Evolutionary conservation across 2,113 vertebrate genomes (phyloP), one percentile per base, ranked within the genome.

Genomic region (Calypte anna): DNA sequence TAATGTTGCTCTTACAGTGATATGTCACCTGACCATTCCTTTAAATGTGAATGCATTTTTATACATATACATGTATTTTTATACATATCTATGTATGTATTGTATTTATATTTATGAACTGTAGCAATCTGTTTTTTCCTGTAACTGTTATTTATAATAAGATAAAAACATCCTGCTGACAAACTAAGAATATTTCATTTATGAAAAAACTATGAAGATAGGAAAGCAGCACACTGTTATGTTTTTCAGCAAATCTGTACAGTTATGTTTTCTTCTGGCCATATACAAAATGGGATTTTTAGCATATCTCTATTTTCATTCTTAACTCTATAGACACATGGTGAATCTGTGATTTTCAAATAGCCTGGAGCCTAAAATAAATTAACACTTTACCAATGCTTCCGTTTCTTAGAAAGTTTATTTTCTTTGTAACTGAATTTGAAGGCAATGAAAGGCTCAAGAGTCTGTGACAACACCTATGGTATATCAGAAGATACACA

Each of bases 331-430:
- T 53, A 83, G 73, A 57, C 66, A 79, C 2, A 0, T 89, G 53
- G 27, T 20, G 82, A 68, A 70, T 70, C 58, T 89, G 14, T 58
- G 69, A 76, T 75, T 95, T 95, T 93, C 77, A 75, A 81, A 81
- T 31, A 75, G 10, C 85, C 30, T 53, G 27, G 85, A 54, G 86
- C 14, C 82, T 91, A 74, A 91, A 92, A 91, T 84, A 93, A 62
- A 91, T 91, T 79, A 87, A 76, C 31, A 48, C 21, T 67, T 87
- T 84, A 90, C 30, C 28, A 70, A 53, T 75, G 19, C 17, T 92
- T 92, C 78, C 2, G 51, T 91, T 95, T 93, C 77, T 69, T 93
- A 74, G 70, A 87, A 93, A 94, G 69, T 75, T 82, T 85, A 24
- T 84, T 91, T 92, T 80, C 6, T 94, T 88, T 86, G 22, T 38